Conservation (phyloP, 1,140 invertebrate genomes). For the Drosophila erecta region DNA sequence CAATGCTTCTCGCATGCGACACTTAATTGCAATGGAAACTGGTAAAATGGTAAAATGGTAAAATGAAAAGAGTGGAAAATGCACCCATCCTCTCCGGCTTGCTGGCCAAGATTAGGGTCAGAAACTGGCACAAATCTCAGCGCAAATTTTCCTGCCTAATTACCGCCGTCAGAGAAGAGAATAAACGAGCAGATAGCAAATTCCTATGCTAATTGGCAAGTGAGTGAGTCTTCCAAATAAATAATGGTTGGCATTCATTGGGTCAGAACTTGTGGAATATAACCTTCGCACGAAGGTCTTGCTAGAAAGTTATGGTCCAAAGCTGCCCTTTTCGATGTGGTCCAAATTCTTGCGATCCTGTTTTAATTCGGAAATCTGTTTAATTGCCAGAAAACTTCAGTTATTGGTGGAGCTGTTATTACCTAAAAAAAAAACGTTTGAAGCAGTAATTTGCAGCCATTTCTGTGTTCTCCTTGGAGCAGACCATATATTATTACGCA, state of each 20-base stretch:
- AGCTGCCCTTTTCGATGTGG: neutral
- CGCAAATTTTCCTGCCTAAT: conserved; percentile 39
- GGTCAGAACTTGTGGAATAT: conserved; percentile 58
- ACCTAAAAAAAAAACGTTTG: neutral
- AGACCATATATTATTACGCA: conserved; percentile 48
- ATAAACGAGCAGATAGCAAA: conserved; percentile 23
- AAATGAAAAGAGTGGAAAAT: conserved; percentile 41
- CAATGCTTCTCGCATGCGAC: conserved; percentile 65
- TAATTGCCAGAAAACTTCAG: neutral
- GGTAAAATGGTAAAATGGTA: neutral
- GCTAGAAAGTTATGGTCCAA: conserved; percentile 1
- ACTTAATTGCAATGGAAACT: conserved; percentile 66
- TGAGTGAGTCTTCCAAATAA: conserved; percentile 24
- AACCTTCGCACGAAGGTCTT: neutral
- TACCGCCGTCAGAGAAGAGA: conserved; percentile 11
- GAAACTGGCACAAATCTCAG: conserved; percentile 54
- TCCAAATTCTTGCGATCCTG: neutral
- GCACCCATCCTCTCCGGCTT: conserved; percentile 25
- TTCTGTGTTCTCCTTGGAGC: conserved; percentile 15
- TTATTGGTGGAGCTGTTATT: neutral
- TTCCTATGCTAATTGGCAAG: conserved; percentile 37
- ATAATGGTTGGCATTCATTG: conserved; percentile 46
- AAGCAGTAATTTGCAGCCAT: neutral
- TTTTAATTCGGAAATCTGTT: too few species aligned
- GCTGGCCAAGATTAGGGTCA: conserved; percentile 26